Percentiles rank a stretch among this genome's conserved stretches.
phyloP scores from a whole-genome alignment of 2,113 vertebrate genomes.

The Ifrita kowaldi region DNA sequence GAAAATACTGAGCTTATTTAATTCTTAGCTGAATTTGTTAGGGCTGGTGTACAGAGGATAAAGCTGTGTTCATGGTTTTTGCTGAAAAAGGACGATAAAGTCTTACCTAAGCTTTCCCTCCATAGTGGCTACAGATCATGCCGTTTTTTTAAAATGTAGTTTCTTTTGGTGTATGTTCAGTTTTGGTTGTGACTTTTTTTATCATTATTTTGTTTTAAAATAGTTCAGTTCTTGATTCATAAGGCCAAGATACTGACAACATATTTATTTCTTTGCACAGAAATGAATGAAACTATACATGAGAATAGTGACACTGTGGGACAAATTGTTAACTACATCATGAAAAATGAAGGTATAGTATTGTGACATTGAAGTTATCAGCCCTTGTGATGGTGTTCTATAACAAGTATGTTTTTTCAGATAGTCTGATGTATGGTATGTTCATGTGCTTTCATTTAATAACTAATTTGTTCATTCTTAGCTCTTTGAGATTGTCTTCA shows the following conservation, averaged over 20 bases:
- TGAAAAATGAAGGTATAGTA: slow-evolving; percentile 93
- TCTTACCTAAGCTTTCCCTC: background rate
- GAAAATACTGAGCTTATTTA: background rate
- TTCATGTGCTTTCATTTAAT: background rate
- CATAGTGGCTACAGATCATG: background rate
- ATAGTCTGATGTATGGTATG: background rate
- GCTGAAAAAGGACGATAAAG: background rate
- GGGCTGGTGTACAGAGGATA: background rate
- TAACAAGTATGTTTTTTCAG: background rate
- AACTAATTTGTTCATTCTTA: background rate
- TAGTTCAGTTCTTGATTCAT: background rate
- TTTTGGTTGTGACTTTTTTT: background rate
- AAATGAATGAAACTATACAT: slow-evolving; percentile 85
- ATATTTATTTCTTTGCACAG: slow-evolving; percentile 67
- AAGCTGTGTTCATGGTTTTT: background rate
- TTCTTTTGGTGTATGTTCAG: background rate
- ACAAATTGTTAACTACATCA: slow-evolving; percentile 91
- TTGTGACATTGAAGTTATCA: background rate
- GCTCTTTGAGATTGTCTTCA: background rate
- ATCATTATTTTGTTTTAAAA: background rate
- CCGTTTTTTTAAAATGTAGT: background rate
- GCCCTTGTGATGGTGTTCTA: background rate
- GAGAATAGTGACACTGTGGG: slow-evolving; percentile 90
- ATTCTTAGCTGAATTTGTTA: background rate
- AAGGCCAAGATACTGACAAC: background rate